phyloP scores from a whole-genome alignment of 2,888 invertebrate species.

The Amphiduros pacificus region DNA sequence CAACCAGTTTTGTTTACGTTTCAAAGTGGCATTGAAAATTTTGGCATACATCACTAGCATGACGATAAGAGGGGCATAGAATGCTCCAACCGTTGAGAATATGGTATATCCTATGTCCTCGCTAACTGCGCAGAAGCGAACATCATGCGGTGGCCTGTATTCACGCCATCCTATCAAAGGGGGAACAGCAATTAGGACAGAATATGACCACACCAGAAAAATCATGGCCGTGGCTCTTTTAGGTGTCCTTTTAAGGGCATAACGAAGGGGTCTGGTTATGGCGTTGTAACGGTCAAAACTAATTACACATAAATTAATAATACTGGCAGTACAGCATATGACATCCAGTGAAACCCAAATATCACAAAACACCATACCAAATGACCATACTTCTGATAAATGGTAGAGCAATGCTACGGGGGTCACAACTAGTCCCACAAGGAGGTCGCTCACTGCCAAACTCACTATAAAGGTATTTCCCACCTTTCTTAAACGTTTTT shows the following conservation, averaged over 20 bases:
- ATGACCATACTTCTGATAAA: constrained; percentile 47
- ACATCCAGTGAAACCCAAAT: constrained; percentile 63
- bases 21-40: constrained; percentile 41
- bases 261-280: constrained; percentile 81
- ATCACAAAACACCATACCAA: constrained; percentile 57
- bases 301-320: constrained; percentile 63
- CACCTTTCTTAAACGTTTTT: constrained; percentile 64
- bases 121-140: constrained; percentile 75
- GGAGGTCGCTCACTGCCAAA: constrained; percentile 62
- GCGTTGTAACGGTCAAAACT: constrained; percentile 62
- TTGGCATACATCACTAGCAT: constrained; percentile 90
- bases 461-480: constrained; percentile 60
- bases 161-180: constrained; percentile 64
- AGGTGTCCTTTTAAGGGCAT: constrained; percentile 91
- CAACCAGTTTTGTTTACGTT: constrained; percentile 36
- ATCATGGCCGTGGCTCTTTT: constrained; percentile 80
- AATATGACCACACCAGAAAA: constrained; percentile 86
- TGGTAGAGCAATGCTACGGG: constrained; percentile 60
- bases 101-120: constrained; percentile 95
- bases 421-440: constrained; percentile 63
- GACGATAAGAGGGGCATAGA: constrained; percentile 91
- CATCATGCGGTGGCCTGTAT: background rate
- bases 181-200: constrained; percentile 89
- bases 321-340: constrained; percentile 64
- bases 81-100: constrained; percentile 80